Percentiles rank a stretch among this genome's conserved stretches.
phyloP scores from a whole-genome alignment of 2,113 vertebrate species.

The Megalops atlanticus region DNA sequence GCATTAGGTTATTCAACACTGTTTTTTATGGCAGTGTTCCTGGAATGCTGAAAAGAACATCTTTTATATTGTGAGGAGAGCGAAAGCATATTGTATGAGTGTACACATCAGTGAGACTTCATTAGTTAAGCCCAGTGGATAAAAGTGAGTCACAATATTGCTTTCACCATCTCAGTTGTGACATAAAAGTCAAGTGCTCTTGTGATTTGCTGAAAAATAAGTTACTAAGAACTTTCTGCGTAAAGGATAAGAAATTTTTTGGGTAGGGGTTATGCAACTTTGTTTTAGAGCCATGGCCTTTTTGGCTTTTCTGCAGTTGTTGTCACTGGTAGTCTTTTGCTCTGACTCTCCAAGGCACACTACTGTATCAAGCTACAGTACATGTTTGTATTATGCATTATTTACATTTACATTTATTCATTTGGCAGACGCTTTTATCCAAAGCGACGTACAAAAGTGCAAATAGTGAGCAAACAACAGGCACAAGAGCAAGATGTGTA shows the following conservation, averaged over 20 bases:
- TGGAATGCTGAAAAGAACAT: not conserved
- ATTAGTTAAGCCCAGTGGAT: conserved; percentile 20
- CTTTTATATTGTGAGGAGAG: not conserved
- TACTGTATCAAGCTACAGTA: too few species aligned
- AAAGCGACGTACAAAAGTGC: too few species aligned
- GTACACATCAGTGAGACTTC: conserved; percentile 19
- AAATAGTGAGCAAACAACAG: too few species aligned
- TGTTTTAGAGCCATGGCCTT: not conserved
- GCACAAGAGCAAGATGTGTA: too few species aligned
- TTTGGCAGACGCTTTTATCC: too few species aligned
- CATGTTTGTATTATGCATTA: too few species aligned
- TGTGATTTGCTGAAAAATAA: conserved; percentile 32
- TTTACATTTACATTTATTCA: too few species aligned
- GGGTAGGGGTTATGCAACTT: not conserved
- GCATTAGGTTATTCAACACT: not conserved
- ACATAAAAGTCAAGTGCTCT: not conserved
- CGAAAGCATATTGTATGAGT: not conserved
- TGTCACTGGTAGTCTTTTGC: not conserved
- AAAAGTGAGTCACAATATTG: not conserved
- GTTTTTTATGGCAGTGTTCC: not conserved
- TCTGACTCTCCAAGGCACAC: not conserved
- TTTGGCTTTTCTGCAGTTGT: not conserved
- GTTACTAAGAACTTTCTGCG: too few species aligned
- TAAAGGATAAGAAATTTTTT: not conserved
- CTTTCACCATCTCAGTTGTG: not conserved